phyloP scores from a whole-genome alignment of 2,113 vertebrate species.

The Melanerpes aurifrons region DNA sequence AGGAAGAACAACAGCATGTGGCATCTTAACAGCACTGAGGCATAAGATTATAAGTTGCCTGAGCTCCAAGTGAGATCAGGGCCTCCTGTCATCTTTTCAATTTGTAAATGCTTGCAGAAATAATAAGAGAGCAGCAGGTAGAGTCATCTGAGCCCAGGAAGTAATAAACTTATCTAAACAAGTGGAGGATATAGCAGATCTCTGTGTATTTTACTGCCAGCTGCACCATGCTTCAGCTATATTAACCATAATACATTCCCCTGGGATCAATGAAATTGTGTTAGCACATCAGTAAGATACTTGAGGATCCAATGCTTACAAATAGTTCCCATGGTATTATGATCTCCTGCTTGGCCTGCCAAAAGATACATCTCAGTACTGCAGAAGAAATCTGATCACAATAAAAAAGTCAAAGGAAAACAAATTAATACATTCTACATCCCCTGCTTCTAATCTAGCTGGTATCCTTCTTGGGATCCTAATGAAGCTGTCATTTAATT shows the following conservation, averaged over 20 bases:
- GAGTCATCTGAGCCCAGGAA: background rate
- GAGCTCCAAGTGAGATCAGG: background rate
- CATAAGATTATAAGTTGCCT: background rate
- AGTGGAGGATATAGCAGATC: background rate
- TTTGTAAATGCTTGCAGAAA: constrained; percentile 30
- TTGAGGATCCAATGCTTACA: background rate
- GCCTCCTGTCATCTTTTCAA: background rate
- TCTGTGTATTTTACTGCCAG: constrained; percentile 23
- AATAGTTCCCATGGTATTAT: constrained; percentile 1
- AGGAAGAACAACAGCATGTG: constrained; percentile 2
- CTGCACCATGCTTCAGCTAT: background rate
- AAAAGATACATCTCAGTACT: background rate
- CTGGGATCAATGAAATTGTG: constrained; percentile 49
- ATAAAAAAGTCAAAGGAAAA: background rate
- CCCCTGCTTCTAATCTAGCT: background rate
- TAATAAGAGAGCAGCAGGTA: constrained; percentile 30
- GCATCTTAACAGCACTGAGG: background rate
- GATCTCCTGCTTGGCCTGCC: background rate
- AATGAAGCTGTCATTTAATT: background rate
- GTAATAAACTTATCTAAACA: constrained; percentile 50
- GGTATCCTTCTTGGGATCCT: background rate
- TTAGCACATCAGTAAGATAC: constrained; percentile 32
- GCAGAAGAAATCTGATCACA: background rate
- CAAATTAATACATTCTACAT: background rate
- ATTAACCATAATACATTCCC: background rate